These are phyloP conservation scores for Tigriopus californicus DNA, from an alignment of 2,888 invertebrate species.

Conservation along the genomic window DNA sequence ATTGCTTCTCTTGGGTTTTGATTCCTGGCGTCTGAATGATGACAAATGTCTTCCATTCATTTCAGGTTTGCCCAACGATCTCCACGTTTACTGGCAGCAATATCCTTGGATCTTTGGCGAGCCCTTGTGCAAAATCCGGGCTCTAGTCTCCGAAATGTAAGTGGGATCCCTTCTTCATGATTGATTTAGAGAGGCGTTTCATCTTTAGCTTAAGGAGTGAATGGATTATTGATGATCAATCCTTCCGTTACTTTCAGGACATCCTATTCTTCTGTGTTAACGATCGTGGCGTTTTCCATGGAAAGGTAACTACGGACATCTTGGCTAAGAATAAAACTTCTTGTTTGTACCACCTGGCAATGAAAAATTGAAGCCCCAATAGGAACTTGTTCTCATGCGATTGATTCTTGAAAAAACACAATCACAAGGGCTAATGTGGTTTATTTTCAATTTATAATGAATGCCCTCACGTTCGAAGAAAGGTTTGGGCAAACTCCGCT, in stretches of 20 bases:
- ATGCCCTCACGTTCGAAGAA: too few species aligned
- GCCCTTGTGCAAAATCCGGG: constrained; percentile 57
- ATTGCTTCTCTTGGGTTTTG: too few species aligned
- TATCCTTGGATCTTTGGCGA: constrained; percentile 67
- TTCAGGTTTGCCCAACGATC: constrained; percentile 65
- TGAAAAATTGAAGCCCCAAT: too few species aligned
- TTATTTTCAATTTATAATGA: too few species aligned
- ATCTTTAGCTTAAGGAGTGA: not conserved
- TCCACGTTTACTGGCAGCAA: constrained; percentile 66
- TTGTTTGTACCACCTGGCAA: too few species aligned
- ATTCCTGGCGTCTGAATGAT: too few species aligned
- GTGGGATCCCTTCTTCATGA: constrained; percentile 22
- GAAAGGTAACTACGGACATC: constrained; percentile 37
- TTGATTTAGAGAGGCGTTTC: not conserved
- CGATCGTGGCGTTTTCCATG: constrained; percentile 75
- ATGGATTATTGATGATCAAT: not conserved
- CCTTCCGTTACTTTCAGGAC: constrained; percentile 30
- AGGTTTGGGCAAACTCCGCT: too few species aligned
- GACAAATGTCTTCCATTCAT: constrained; percentile 20
- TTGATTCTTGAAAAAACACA: too few species aligned
- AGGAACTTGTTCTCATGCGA: too few species aligned
- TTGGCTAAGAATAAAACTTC: too few species aligned
- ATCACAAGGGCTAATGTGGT: too few species aligned
- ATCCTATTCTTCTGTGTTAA: constrained; percentile 72
- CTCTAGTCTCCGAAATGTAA: constrained; percentile 68